Evolutionary conservation across 2,113 vertebrate genomes (phyloP).

Genomic region (Megaceryle torquata): DNA sequence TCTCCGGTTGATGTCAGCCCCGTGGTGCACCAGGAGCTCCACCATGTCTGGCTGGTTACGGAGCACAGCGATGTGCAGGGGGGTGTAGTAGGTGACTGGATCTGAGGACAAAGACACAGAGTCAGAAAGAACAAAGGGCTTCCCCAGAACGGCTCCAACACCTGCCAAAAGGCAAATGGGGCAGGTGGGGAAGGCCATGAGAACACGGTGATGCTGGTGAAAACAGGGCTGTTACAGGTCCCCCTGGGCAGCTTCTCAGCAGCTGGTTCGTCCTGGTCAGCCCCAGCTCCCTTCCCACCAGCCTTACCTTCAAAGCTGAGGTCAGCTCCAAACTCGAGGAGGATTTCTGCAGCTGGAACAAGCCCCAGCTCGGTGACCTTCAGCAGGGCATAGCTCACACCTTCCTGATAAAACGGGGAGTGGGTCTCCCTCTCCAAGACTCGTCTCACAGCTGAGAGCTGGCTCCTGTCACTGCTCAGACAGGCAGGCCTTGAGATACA

Average conservation of each 20-base stretch:
- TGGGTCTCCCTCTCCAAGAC: conserved; percentile 86
- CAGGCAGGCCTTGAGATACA: conserved; percentile 36
- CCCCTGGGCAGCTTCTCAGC: neutral
- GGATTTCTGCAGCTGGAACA: conserved; percentile 74
- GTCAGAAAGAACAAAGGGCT: neutral
- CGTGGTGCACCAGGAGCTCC: conserved; percentile 79
- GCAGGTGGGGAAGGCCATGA: neutral
- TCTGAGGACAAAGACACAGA: conserved; percentile 68
- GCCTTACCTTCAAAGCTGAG: conserved; percentile 87
- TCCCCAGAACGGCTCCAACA: accelerated
- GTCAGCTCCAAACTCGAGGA: conserved; percentile 84
- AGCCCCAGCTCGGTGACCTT: conserved; percentile 86
- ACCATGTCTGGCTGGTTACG: conserved; percentile 84
- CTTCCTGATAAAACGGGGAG: conserved; percentile 84
- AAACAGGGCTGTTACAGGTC: neutral
- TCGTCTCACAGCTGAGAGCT: conserved; percentile 69
- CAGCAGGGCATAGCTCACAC: conserved; percentile 88
- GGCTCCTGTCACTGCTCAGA: conserved; percentile 50
- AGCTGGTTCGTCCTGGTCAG: neutral
- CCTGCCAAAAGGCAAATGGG: neutral
- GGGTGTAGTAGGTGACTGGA: conserved; percentile 91
- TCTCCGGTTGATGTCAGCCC: conserved; percentile 87
- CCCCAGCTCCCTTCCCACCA: neutral
- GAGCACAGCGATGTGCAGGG: conserved; percentile 88
- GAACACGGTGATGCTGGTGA: neutral